Evolutionary conservation across 2,797 vertebrate species (phyloP).

Genomic region (Bradypodion ventrale): DNA sequence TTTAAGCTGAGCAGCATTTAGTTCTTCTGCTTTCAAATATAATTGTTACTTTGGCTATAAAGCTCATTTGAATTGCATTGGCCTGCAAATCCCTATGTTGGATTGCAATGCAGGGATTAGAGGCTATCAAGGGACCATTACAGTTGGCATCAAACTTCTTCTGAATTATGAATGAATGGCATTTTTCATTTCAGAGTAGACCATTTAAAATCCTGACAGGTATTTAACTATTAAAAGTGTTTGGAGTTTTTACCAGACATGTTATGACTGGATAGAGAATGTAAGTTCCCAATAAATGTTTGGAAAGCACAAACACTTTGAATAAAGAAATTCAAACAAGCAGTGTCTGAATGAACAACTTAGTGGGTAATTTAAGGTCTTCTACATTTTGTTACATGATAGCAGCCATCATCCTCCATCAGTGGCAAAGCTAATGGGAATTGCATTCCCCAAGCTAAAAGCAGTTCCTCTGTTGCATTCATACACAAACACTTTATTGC

Average conservation of each 20-base stretch:
- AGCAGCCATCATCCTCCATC: background rate
- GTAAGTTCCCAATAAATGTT: conserved; percentile 45
- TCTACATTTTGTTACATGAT: background rate
- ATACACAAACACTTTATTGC: background rate
- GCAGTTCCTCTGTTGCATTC: background rate
- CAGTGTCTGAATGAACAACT: conserved; percentile 29
- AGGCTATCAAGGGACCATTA: conserved; percentile 52
- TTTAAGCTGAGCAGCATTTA: conserved; percentile 50
- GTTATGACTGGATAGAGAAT: conserved; percentile 55
- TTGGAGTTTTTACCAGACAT: conserved; percentile 60
- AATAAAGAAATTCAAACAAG: conserved; percentile 17
- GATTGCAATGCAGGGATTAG: conserved; percentile 58
- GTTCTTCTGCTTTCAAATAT: conserved; percentile 29
- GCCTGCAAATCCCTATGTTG: conserved; percentile 52
- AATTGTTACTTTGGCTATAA: conserved; percentile 56
- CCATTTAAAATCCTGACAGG: conserved; percentile 65
- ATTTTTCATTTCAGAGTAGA: conserved; percentile 68
- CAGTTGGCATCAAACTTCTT: conserved; percentile 64
- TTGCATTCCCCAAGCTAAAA: background rate
- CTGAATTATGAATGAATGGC: conserved; percentile 74
- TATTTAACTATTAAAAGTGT: conserved; percentile 68
- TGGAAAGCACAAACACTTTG: conserved; percentile 29
- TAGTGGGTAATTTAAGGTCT: background rate
- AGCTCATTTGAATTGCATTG: conserved; percentile 67
- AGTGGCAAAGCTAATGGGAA: background rate